A percentile compares a stretch with the other conserved stretches of the same genome.
Conservation (phyloP, 1,140 invertebrate genomes). For the Mizuhopecten yessoensis region DNA sequence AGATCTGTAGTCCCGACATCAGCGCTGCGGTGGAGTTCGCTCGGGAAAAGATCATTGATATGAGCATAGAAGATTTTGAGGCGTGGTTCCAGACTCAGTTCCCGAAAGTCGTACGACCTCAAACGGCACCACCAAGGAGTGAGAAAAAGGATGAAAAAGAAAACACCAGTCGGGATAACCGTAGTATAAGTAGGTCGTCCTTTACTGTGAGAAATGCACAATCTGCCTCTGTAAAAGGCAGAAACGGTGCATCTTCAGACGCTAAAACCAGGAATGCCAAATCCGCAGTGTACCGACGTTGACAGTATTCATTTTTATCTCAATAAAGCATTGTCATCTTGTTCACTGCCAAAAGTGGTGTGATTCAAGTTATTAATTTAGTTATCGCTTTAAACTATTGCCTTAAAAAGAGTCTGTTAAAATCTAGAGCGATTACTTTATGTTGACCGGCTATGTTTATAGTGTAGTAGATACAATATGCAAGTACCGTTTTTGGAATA, state of each 20-base stretch:
- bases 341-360: no score
- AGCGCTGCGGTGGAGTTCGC: constrained; percentile 83
- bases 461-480: no score
- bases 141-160: constrained; percentile 56
- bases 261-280: constrained; percentile 38
- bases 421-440: no score
- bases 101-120: constrained; percentile 76
- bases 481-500: no score
- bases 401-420: no score
- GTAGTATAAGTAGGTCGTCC: background rate
- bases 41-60: constrained; percentile 81
- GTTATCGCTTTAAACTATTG: no score
- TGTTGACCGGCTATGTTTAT: no score
- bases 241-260: background rate
- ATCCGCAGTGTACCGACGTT: background rate
- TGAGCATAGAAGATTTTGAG: constrained; percentile 82
- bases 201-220: background rate
- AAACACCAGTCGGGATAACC: background rate
- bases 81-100: constrained; percentile 81
- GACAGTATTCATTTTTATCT: background rate
- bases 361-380: no score
- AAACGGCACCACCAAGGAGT: constrained; percentile 75
- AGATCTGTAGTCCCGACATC: constrained; percentile 82
- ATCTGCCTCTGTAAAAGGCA: background rate
- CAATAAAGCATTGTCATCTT: no score